A percentile compares a stretch with the other conserved stretches of the same genome.
phyloP scores from a whole-genome alignment of 2,113 vertebrate genomes.

The Setophaga petechia region DNA sequence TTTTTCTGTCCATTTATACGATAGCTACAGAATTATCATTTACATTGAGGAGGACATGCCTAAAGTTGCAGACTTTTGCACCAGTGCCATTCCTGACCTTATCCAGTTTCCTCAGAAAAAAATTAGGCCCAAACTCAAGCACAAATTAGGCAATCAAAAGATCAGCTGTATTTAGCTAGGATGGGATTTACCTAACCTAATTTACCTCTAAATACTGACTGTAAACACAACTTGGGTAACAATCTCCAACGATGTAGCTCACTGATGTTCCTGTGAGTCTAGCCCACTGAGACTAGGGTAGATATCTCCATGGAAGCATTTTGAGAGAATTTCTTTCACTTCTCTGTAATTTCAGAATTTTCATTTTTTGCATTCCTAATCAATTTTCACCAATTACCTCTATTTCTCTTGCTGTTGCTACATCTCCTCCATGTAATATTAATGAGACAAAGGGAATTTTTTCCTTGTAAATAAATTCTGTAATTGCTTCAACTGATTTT shows the following conservation, averaged over 20 bases:
- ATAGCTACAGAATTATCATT: not conserved
- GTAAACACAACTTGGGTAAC: not conserved
- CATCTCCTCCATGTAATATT: not conserved
- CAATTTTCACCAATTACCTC: not conserved
- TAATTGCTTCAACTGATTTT: slow-evolving; percentile 32
- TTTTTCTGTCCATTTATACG: not conserved
- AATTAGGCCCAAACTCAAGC: not conserved
- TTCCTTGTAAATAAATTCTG: not conserved
- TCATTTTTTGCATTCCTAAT: not conserved
- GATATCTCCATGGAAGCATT: not conserved
- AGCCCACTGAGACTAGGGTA: not conserved
- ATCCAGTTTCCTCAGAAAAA: not conserved
- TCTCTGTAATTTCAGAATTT: not conserved
- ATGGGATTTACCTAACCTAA: not conserved
- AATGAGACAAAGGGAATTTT: not conserved
- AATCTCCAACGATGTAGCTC: not conserved
- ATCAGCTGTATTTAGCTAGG: not conserved
- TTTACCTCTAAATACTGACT: not conserved
- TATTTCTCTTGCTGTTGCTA: not conserved
- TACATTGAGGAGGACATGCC: not conserved
- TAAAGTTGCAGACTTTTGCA: not conserved
- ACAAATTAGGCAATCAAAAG: not conserved
- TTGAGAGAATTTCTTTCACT: not conserved
- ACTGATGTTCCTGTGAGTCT: not conserved
- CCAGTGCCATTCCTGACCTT: not conserved